Evolutionary conservation across 2,797 vertebrate species (phyloP), one percentile per base, ranked within the genome.

Genomic region (Erpetoichthys calabaricus): DNA sequence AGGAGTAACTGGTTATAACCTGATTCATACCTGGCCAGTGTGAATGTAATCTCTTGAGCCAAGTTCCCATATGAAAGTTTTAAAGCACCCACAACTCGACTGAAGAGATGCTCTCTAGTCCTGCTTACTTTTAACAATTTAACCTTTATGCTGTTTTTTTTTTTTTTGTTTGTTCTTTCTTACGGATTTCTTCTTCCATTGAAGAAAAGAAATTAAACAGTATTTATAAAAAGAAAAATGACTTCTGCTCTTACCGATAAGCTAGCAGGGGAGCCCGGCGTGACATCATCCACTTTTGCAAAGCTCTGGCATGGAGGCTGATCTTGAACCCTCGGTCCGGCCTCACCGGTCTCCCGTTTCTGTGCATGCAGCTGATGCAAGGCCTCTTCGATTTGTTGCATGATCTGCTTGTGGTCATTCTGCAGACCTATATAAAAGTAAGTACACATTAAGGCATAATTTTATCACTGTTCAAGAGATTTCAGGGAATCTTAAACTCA

Each of bases 371-470:
- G 74, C 72, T 76, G 80, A 75, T 98, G 91, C 43, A 99, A 77
- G 1, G 92, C 92, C 44, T 91, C 85, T 66, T 99, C 96, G 45
- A 99, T 95, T 69, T 95, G 80, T 53, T 75, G 72, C 96, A 99
- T 99, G 64, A 99, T 70, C 1, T 80, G 83, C 70, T 94, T 93
- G 76, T 99, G 96, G 45, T 99, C 96, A 0, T 99, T 99, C 79
- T 99, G 96, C 67, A 98, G 56, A 75, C 94, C 94, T 99, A 68
- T 25, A 25, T 25, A 25, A 25, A 51, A 25, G 50, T 8, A 3
- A 51, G 50, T 51, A 25, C 9, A 51, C 4, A 51, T 9, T 9
- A 25, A 25, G 3, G 25, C 25, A 25, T 1, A 25, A 51, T 9
- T 9, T 9, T 51, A 3, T 51, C 9, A 51, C 25, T 9, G 50